Base-by-base conservation (phyloP, 2,797 vertebrate genomes). In the Gallirallus australis region DNA sequence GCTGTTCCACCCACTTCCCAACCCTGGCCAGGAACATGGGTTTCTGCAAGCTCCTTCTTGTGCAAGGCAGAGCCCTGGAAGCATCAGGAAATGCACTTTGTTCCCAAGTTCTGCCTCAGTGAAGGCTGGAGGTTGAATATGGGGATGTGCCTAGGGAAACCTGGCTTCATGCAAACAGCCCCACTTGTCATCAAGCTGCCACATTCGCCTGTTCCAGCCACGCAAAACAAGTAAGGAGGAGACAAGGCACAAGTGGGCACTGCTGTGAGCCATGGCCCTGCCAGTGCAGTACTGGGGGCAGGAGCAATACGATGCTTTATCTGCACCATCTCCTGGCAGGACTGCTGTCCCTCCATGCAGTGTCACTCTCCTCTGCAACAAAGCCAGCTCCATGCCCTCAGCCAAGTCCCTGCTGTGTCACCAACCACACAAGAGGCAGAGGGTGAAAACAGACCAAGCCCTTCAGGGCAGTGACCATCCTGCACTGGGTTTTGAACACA, bases 11-110 rank as follows among this genome's bases (percentile, higher is more conserved):
- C 96, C 95, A 86, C 71, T 72, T 45, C 66, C 14, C 61, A 93
- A 70, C 73, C 63, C 54, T 45, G 79, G 96, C 95, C 96, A 96
- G 86, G 66, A 82, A 45, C 66, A 82, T 48, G 80, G 61, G 31
- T 24, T 91, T 60, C 73, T 95, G 83, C 96, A 96, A 93, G 96
- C 88, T 95, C 0, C 12, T 82, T 95, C 95, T 95, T 96, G 96
- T 89, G 92, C 52, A 12, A 82, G 88, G 83, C 83, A 94, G 66
- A 97, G 77, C 73, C 40, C 73, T 89, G 90, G 73, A 70, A 88
- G 40, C 4, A 28, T 86, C 92, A 93, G 88, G 82, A 90, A 88
- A 33, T 0, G 2, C 1, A 33, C 81, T 96, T 95, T 86, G 93
- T 92, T 97, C 92, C 88, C 73, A 12, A 77, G 37, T 61, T 71